Evolutionary conservation across 1,140 invertebrate genomes (phyloP), one percentile per base, ranked within the genome.

Genomic region (Drosophila arizonae): DNA sequence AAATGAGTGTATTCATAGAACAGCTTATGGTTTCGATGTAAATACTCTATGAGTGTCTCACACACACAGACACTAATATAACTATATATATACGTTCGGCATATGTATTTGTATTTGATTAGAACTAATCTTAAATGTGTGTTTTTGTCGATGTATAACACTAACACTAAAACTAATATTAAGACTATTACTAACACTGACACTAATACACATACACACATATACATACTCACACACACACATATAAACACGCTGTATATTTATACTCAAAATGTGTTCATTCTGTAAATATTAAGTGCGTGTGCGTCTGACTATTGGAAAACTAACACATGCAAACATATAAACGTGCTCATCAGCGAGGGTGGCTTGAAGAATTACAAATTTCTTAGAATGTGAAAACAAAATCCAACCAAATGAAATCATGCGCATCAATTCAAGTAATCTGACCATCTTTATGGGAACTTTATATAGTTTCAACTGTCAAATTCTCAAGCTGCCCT

Each of bases 71-170:
- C 9, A 24, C 48, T 13, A 1, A 50, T 24, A 50, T 13, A 36
- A 50, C 15, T 30, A 54, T 36, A 6, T 15, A 45, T 50, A 17
- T 11, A 48, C 17, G 30, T 46, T 48, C 28, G 4, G 15, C 36
- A 63, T 51, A 63, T 55, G 21, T 39, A 15, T 51, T 21, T 43
- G 61, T 56, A 28, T 13, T 39, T 64, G 67, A 70, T 68, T 76
- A 76, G 60, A 61, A 76, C 50, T 69, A 69, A 68, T 33, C 58
- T 52, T 67, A 72, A 72, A 66, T 78, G 64, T 92, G 74, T 87
- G 68, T 88, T 77, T 73, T 64, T 80, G 78, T 80, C 77, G 77
- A 78, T 86, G 81, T 80, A 13, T 26, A 55, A 30, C 43, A 54
- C 69, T 72, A 52, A 30, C n/a, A 54, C 28, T 54, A 24, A 24